Conservation (phyloP, 1,140 invertebrate species). For the Drosophila ogumai region DNA sequence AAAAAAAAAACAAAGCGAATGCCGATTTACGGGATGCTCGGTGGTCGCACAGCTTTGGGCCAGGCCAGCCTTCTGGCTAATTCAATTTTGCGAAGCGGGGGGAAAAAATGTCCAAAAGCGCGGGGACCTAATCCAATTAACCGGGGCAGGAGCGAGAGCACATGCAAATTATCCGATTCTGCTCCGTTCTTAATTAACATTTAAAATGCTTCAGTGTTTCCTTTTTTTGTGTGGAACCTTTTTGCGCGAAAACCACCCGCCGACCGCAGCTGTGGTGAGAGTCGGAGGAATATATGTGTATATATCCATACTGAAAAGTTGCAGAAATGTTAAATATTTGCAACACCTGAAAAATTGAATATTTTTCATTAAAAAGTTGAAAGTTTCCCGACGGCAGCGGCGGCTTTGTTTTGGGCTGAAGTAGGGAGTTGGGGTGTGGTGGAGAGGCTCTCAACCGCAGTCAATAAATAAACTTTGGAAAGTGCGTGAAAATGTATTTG, state of each 20-base stretch:
- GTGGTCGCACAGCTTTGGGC: not conserved
- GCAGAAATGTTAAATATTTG: constrained; percentile 73
- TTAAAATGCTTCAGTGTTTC: constrained; percentile 67
- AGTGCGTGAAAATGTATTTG: constrained; percentile 67
- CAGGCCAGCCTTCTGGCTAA: constrained; percentile 18
- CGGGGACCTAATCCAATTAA: constrained; percentile 57
- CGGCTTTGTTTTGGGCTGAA: constrained; percentile 2
- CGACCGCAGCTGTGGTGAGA: constrained; percentile 21
- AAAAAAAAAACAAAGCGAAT: constrained; percentile 19
- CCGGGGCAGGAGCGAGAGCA: constrained; percentile 16
- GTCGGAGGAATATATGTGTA: not conserved
- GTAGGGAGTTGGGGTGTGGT: not conserved
- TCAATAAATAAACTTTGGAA: constrained; percentile 80
- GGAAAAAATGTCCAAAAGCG: constrained; percentile 31
- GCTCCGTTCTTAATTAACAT: constrained; percentile 68
- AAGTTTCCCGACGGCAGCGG: constrained; percentile 50
- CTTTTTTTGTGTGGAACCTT: constrained; percentile 22
- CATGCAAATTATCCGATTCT: constrained; percentile 61
- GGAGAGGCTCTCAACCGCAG: constrained; percentile 41
- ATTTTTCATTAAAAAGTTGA: constrained; percentile 80
- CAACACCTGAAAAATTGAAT: constrained; percentile 82
- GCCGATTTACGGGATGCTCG: constrained; percentile 1
- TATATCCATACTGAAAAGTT: constrained; percentile 43
- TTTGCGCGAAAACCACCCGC: constrained; percentile 27
- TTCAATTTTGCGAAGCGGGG: constrained; percentile 21